Evolutionary conservation across 2,888 invertebrate species (phyloP).

Genomic region (Panopea generosa): DNA sequence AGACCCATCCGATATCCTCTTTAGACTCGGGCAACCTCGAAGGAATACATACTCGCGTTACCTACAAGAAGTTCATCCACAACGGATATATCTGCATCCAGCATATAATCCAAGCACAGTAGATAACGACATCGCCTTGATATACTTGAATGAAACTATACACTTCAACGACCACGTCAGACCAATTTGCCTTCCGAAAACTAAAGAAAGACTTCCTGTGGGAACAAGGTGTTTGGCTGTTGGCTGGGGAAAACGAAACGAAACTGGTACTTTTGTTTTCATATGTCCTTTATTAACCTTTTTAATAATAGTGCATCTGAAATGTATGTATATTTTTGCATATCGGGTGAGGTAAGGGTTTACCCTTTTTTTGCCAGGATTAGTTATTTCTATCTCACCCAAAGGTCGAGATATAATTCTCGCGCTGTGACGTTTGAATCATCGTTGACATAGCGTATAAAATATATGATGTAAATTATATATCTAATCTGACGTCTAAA

Average conservation of each 20-base stretch:
- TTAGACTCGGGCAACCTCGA: conserved; percentile 74
- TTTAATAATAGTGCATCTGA: not conserved
- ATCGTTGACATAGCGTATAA: too few relatives aligned
- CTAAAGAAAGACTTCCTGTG: conserved; percentile 51
- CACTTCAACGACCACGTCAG: conserved; percentile 77
- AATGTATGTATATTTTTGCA: not conserved
- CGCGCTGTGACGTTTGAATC: too few relatives aligned
- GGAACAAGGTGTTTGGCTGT: conserved; percentile 76
- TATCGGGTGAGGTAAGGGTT: not conserved
- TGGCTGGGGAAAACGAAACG: conserved; percentile 76
- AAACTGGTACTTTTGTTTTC: conserved; percentile 68
- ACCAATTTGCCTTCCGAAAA: conserved; percentile 75
- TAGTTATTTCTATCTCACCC: too few relatives aligned
- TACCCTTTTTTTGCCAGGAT: too few relatives aligned
- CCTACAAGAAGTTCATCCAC: conserved; percentile 68
- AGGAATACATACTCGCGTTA: conserved; percentile 72
- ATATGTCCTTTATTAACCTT: not conserved
- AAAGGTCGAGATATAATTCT: too few relatives aligned
- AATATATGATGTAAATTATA: too few relatives aligned
- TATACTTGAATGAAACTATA: conserved; percentile 70
- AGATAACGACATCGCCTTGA: conserved; percentile 77
- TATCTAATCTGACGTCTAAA: too few relatives aligned
- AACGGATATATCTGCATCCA: conserved; percentile 63
- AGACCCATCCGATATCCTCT: conserved; percentile 38
- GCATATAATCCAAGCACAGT: conserved; percentile 68